Evolutionary conservation across 2,888 invertebrate species (phyloP).

Genomic region (Venusia cambrica): DNA sequence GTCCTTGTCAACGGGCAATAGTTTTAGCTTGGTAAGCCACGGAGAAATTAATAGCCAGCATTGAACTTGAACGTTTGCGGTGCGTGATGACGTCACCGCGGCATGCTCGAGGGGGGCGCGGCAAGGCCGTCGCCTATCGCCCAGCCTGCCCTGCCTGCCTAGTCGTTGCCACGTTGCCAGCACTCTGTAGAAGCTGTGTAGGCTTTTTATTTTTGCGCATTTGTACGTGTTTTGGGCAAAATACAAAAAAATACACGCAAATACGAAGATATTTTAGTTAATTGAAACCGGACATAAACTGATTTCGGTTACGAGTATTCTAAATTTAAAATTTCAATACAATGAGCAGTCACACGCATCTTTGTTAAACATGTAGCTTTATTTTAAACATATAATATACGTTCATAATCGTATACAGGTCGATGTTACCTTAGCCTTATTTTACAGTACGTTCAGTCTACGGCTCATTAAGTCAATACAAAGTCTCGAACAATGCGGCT

Average conservation of each 20-base stretch:
- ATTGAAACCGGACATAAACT: too few species aligned
- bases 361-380: too few species aligned
- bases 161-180: constrained; percentile 14
- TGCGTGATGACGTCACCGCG: constrained; percentile 67
- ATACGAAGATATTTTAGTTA: too few species aligned
- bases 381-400: too few species aligned
- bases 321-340: too few species aligned
- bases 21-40: constrained; percentile 44
- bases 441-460: constrained; percentile 10
- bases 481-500: constrained; percentile 15
- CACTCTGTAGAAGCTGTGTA: too few species aligned
- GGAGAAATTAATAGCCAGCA: constrained; percentile 69
- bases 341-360: too few species aligned
- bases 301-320: too few species aligned
- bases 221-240: constrained; percentile 4
- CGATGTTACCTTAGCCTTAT: constrained; percentile 9
- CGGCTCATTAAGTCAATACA: constrained; percentile 18
- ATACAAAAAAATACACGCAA: too few species aligned
- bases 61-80: constrained; percentile 74
- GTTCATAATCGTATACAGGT: too few species aligned
- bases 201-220: too few species aligned
- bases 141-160: constrained; percentile 35
- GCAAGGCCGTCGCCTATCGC: constrained; percentile 59
- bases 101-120: constrained; percentile 47
- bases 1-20: constrained; percentile 32